Conservation (phyloP, 2,113 vertebrate genomes). For the Corythornis madagascariensis region DNA sequence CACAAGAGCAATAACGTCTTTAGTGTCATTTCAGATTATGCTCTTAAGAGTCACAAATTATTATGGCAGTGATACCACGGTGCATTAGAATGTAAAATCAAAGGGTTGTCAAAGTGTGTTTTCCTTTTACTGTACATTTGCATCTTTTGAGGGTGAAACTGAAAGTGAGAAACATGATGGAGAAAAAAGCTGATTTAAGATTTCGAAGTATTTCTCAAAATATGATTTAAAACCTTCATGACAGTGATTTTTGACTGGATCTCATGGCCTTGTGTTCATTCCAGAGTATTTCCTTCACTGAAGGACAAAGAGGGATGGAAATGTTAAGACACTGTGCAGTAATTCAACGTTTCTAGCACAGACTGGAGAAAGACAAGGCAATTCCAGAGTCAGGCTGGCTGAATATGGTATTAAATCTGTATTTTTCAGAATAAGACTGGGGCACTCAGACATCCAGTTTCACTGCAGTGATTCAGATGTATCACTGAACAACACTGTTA, state of each 20-base stretch:
- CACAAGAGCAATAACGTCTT: neutral
- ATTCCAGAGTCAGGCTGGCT: neutral
- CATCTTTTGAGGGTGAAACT: neutral
- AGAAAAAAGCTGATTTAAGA: neutral
- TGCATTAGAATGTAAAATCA: slow-evolving; percentile 8
- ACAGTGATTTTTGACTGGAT: neutral
- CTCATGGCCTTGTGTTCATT: neutral
- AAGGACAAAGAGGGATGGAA: neutral
- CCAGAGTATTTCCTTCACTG: neutral
- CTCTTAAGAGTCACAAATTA: neutral
- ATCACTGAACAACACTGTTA: neutral
- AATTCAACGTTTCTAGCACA: neutral
- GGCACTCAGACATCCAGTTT: neutral
- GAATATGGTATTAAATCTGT: neutral
- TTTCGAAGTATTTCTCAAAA: slow-evolving; percentile 10
- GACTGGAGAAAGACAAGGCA: neutral
- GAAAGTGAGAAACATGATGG: neutral
- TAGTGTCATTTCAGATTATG: neutral
- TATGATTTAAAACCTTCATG: neutral
- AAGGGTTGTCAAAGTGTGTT: neutral
- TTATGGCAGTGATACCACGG: neutral
- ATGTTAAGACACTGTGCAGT: neutral
- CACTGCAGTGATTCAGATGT: neutral
- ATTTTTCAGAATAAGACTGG: neutral
- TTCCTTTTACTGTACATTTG: neutral